Conservation (phyloP, 2,888 invertebrate species). For the Mechanitis mazaeus region DNA sequence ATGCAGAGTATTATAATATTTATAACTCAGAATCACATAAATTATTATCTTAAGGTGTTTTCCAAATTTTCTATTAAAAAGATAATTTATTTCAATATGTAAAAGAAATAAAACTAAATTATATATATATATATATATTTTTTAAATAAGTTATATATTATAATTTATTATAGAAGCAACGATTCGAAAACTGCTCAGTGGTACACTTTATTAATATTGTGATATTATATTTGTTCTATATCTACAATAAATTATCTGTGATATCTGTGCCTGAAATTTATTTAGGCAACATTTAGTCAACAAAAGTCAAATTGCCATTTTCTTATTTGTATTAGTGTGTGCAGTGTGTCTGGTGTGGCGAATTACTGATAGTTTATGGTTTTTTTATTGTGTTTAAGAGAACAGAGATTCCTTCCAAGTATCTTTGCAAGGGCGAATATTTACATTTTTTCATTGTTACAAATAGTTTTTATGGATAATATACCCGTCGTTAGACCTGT, state of each 20-base stretch:
- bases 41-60: too few species aligned
- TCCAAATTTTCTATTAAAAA: too few species aligned
- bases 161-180: too few species aligned
- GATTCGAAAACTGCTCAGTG: too few species aligned
- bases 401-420: conserved; percentile 13
- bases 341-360: conserved; percentile 40
- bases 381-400: conserved; percentile 34
- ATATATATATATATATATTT: too few species aligned
- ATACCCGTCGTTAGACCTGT: conserved; percentile 67
- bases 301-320: conserved; percentile 54
- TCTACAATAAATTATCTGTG: conserved; percentile 1
- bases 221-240: background rate
- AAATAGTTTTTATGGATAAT: conserved; percentile 31
- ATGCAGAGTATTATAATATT: too few species aligned
- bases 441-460: conserved; percentile 16
- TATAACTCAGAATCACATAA: too few species aligned
- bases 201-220: background rate
- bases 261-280: conserved; percentile 6
- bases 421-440: conserved; percentile 9
- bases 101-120: too few species aligned
- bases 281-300: conserved; percentile 25
- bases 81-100: too few species aligned
- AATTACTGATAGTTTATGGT: conserved; percentile 33
- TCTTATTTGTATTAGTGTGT: conserved; percentile 34
- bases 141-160: too few species aligned